Evolutionary conservation across 2,888 invertebrate genomes (phyloP).

Genomic region (Boloria selene): DNA sequence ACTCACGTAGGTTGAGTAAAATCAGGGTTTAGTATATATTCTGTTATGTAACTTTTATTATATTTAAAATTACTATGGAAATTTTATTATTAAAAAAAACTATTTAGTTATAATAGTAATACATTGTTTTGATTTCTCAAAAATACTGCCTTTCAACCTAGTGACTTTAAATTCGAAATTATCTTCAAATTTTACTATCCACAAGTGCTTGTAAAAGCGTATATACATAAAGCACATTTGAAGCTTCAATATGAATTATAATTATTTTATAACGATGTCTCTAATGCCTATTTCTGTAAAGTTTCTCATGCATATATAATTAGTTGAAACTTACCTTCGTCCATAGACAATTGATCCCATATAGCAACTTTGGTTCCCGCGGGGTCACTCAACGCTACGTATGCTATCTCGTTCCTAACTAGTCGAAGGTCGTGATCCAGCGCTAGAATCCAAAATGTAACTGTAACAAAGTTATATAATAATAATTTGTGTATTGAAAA

Average conservation of each 20-base stretch:
- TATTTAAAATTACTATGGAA: too few species aligned
- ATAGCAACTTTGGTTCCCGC: constrained; percentile 85
- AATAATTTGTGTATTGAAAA: neutral
- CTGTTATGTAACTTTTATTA: too few species aligned
- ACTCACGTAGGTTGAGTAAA: too few species aligned
- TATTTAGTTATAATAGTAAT: too few species aligned
- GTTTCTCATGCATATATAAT: constrained; percentile 1
- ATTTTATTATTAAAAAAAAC: too few species aligned
- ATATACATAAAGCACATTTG: too few species aligned
- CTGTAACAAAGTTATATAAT: constrained; percentile 68
- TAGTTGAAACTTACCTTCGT: constrained; percentile 77
- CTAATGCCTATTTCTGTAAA: constrained; percentile 9
- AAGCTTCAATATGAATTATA: neutral
- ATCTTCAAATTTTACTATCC: too few species aligned
- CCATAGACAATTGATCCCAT: constrained; percentile 85
- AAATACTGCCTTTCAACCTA: too few species aligned
- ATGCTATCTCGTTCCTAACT: constrained; percentile 81
- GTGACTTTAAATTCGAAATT: too few species aligned
- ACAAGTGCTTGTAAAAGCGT: too few species aligned
- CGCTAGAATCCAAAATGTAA: constrained; percentile 85
- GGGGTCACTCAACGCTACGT: constrained; percentile 83
- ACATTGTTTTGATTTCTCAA: too few species aligned
- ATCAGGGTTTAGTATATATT: too few species aligned
- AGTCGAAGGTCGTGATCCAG: constrained; percentile 84
- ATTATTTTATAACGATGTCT: neutral